Evolutionary conservation across 2,797 vertebrate species (phyloP).

Genomic region (Neomorphus geoffroyi): DNA sequence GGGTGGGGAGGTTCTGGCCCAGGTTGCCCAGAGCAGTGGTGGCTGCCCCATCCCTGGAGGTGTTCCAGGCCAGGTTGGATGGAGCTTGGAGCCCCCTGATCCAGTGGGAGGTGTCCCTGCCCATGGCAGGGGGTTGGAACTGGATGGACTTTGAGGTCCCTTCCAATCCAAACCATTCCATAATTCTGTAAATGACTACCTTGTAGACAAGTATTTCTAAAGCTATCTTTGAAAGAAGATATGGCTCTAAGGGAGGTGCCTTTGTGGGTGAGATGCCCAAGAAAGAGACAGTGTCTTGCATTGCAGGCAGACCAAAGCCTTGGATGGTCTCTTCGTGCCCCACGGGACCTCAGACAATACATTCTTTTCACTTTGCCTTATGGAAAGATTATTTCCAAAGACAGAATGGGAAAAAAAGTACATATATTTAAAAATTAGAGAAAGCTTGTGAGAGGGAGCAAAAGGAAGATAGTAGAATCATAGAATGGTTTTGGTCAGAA

Average conservation of each 20-base stretch:
- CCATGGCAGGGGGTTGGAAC: too few relatives aligned
- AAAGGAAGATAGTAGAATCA: not conserved
- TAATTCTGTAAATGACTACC: not conserved
- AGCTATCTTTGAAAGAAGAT: not conserved
- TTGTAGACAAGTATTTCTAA: not conserved
- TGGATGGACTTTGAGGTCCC: too few relatives aligned
- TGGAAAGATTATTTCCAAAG: not conserved
- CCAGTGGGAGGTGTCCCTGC: too few relatives aligned
- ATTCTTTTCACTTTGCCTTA: not conserved
- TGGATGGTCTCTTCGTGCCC: not conserved
- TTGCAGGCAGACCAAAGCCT: not conserved
- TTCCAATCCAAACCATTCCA: too few relatives aligned
- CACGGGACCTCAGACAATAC: not conserved
- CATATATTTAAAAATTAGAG: not conserved
- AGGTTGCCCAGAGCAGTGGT: too few relatives aligned
- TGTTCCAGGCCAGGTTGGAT: too few relatives aligned
- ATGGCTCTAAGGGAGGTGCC: fast-evolving
- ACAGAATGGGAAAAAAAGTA: not conserved
- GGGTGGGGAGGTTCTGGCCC: too few relatives aligned
- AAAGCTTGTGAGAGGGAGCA: not conserved
- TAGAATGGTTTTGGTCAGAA: too few relatives aligned
- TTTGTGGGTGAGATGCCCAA: not conserved
- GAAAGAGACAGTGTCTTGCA: not conserved
- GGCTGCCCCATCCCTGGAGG: too few relatives aligned
- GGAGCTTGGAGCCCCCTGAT: too few relatives aligned